Base-by-base conservation (phyloP, 2,113 vertebrate genomes). In the Gymnobelideus leadbeateri region DNA sequence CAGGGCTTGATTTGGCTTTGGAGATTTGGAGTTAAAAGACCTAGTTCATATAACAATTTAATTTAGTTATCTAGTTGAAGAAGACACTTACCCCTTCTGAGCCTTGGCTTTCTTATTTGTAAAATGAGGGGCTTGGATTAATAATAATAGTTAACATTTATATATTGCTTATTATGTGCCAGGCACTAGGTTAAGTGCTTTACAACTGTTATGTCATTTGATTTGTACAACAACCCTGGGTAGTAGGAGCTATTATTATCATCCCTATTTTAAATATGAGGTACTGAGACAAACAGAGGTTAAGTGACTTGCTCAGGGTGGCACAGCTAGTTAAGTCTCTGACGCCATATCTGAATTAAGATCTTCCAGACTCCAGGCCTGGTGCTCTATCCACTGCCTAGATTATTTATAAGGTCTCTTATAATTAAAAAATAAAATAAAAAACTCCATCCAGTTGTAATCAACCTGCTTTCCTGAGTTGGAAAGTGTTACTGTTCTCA, bases 121-220 rank as follows among this genome's bases (percentile, higher is more conserved):
- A 50, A 3, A n/a, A 0, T 0, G 24, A 28, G 1, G 31, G 8
- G 0, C 24, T 46, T 0, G 2, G n/a, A 10, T 47, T 8, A 43
- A 84, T 43, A 23, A 84, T 84, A 43, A 84, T 84, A 84, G n/a
- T 19, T 43, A 84, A 84, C 68, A 84, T 84, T 68, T 68, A 37
- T 37, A 68, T 68, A 68, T 68, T 84, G 5, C 7, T 84, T 21
- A 23, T 84, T 84, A 84, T 43, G 2, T 43, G 68, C n/a, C 6
- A 43, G 68, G 16, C 8, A 84, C 68, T 23, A 43, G 23, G 68
- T 37, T 43, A 23, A 84, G 4, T 84, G 68, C 61, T 43, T 84
- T 84, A 43, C 61, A 68, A 37, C 14, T 68, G 37, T 31, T 68
- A 84, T 84, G 7, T 84, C n/a, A 84, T 84, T 84, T 84, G 1